Base-by-base conservation (phyloP, 30 jellyfish, hydroid and myxozoan genomes). In the Clytia hemisphaerica region DNA sequence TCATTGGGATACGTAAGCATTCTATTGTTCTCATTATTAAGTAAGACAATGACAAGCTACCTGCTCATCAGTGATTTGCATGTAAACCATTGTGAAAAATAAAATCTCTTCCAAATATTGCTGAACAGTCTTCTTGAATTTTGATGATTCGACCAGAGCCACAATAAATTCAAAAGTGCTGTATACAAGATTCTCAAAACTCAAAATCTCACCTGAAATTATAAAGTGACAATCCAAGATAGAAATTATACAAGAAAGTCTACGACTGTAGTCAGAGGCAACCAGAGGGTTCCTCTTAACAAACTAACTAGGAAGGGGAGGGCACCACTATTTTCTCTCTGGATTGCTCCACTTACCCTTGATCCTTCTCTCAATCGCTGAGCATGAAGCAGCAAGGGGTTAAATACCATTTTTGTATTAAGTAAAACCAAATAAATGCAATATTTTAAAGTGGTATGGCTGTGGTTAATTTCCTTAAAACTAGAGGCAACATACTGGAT, bases 41-140 rank as follows among this genome's bases (percentile, higher is more conserved):
- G 40, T 25, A 3, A 19, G 31, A 27, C 4, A 27, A 3, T 28
- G 53, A 33, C 1, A 22, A 4, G 57, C 9, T 38, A 77, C 96
- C 91, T 86, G 96, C 26, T 78, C 96, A 6, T 86, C 96, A 29
- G 96, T 79, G 6, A 86, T 86, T 60, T 86, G 96, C 96, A 86
- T 86, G 66, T 86, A 86, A 45, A 86, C 50, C 87, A 86, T 72
- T 16, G 93, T 77, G 58, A 55, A 70, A 54, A 79, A 79, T 73
- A 86, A 58, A 54, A 86, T 86, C 49, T 77, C 92, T 65, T 86
- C 96, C 0, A 86, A 54, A 73, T 86, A 73, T 29, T 64, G 75
- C 28, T 77, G 77, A 55, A 86, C 94, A 4, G 93, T 72, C 59
- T 64, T 64, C 61, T 78, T 77, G 47, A 75, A 86, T 9, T 73